Evolutionary conservation across 2,888 invertebrate genomes (phyloP).

Genomic region (Oeneis ivallda): DNA sequence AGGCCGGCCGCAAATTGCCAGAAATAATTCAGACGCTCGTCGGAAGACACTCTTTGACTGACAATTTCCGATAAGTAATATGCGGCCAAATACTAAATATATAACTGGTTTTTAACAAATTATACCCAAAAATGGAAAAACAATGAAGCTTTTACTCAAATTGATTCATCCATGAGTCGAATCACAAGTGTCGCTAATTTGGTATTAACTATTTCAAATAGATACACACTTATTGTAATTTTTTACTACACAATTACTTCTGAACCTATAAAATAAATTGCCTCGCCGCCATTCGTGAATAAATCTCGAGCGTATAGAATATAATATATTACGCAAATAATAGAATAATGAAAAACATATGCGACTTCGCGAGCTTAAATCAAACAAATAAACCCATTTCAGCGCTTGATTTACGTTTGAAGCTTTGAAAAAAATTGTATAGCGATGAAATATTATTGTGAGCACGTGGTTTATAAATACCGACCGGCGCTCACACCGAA

Average conservation of each 20-base stretch:
- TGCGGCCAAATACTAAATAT: too few relatives aligned
- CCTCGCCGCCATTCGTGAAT: background rate
- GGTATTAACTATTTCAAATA: too few relatives aligned
- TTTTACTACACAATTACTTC: background rate
- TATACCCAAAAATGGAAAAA: too few relatives aligned
- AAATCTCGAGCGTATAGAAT: conserved; percentile 14
- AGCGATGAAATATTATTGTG: conserved; percentile 39
- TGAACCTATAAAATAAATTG: conserved; percentile 8
- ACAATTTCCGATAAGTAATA: too few relatives aligned
- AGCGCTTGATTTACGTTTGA: conserved; percentile 29
- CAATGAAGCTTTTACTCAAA: too few relatives aligned
- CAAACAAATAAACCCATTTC: conserved; percentile 23
- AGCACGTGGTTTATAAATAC: conserved; percentile 35
- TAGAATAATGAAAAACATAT: conserved; percentile 24
- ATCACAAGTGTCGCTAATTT: too few relatives aligned
- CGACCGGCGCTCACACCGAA: conserved; percentile 36
- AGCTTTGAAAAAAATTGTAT: conserved; percentile 32
- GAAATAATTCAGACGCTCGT: too few relatives aligned
- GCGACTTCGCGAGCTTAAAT: conserved; percentile 13
- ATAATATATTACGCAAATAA: conserved; percentile 13
- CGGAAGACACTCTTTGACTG: too few relatives aligned
- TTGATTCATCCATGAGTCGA: too few relatives aligned
- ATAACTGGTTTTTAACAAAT: too few relatives aligned
- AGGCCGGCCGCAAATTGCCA: too few relatives aligned
- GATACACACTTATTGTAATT: background rate